These are phyloP conservation scores for Megaptera novaeangliae DNA, from an alignment of 2,113 vertebrate species.

Conservation along the genomic window DNA sequence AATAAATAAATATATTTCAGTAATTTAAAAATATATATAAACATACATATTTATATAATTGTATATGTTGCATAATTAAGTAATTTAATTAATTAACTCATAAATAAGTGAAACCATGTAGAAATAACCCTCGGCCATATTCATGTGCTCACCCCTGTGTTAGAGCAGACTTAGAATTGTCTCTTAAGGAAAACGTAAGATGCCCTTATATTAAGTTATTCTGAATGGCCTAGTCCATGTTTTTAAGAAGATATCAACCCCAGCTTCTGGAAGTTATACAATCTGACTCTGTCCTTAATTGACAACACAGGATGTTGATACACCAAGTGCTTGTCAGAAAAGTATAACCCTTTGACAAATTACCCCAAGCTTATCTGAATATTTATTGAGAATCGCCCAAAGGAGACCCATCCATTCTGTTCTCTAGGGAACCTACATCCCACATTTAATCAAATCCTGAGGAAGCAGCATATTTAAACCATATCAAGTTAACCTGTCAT, in stretches of 20 bases:
- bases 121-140: neutral
- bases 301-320: neutral
- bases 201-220: neutral
- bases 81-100: neutral
- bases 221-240: neutral
- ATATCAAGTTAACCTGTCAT: neutral
- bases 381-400: neutral
- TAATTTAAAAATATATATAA: neutral
- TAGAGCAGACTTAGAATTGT: neutral
- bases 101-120: neutral
- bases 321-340: neutral
- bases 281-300: neutral
- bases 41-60: neutral
- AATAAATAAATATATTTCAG: neutral
- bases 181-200: neutral
- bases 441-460: neutral
- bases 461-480: neutral
- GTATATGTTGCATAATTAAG: neutral
- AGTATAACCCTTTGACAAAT: neutral
- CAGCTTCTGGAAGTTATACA: neutral
- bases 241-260: neutral
- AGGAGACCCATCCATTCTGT: neutral
- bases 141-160: neutral
- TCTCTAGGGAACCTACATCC: neutral
- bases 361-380: neutral